phyloP scores from a whole-genome alignment of 53 echinoderm and acorn worm genomes.

The Crossaster papposus region DNA sequence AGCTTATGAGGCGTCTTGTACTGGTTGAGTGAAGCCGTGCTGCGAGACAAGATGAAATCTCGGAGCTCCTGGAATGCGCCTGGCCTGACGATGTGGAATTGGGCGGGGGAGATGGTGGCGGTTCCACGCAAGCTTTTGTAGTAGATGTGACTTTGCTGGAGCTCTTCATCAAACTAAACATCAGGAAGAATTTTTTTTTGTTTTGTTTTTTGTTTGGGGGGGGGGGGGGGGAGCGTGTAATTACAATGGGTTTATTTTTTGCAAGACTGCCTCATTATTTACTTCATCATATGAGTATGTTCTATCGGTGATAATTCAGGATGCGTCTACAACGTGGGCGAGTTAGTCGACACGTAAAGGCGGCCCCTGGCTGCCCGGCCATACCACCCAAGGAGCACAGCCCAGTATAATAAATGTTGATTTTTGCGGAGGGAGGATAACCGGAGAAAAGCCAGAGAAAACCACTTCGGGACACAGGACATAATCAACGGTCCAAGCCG shows the following conservation, averaged over 20 bases:
- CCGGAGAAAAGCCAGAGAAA: too few species aligned
- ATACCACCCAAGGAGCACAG: too few species aligned
- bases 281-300: too few species aligned
- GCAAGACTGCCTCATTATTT: background rate
- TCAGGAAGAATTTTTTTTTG: background rate
- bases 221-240: background rate
- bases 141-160: slow-evolving; percentile 1
- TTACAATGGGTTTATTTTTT: too few species aligned
- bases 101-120: slow-evolving; percentile 21
- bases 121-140: slow-evolving; percentile 36
- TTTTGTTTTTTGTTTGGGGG: background rate
- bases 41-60: slow-evolving; percentile 29
- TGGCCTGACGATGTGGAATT: slow-evolving; percentile 60
- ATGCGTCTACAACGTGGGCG: too few species aligned
- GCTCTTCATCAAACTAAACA: slow-evolving; percentile 27
- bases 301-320: too few species aligned
- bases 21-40: slow-evolving; percentile 53
- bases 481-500: too few species aligned
- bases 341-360: too few species aligned
- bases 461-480: too few species aligned
- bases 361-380: too few species aligned
- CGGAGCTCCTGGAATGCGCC: slow-evolving; percentile 64
- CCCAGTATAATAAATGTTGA: too few species aligned
- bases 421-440: too few species aligned
- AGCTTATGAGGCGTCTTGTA: slow-evolving; percentile 69